Conservation (phyloP, 2,113 vertebrate genomes). For the Riparia riparia region DNA sequence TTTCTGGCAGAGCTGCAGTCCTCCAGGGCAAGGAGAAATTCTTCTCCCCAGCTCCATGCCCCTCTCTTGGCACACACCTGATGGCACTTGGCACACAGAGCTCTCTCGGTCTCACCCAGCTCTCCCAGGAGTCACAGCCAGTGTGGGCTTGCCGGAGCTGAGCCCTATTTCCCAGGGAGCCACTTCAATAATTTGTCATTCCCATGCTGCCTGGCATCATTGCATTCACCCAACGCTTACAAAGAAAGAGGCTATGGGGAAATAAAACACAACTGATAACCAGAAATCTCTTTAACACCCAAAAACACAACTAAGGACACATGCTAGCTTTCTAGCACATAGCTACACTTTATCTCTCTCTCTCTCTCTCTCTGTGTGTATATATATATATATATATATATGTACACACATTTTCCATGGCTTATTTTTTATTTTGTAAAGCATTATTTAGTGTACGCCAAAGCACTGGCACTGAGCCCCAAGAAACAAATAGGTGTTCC, state of each 20-base stretch:
- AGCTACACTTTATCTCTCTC: background rate
- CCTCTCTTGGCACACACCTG: background rate
- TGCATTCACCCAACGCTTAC: rapidly evolving
- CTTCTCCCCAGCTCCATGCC: background rate
- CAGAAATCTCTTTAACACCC: background rate
- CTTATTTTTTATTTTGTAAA: background rate
- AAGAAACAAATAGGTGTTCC: background rate
- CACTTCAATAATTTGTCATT: background rate
- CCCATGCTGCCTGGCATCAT: rapidly evolving
- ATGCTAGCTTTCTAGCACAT: background rate
- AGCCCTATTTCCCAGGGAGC: background rate
- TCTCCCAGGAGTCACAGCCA: background rate
- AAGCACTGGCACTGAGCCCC: background rate
- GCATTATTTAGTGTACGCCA: background rate
- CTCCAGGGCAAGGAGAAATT: background rate
- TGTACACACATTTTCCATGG: background rate
- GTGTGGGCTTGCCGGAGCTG: background rate
- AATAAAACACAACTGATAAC: background rate
- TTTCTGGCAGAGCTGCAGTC: background rate
- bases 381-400: no score
- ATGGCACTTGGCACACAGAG: background rate
- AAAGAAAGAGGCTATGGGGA: background rate
- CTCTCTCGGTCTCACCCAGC: rapidly evolving
- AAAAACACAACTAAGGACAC: background rate
- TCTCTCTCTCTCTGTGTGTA: background rate